Evolutionary conservation across 2,888 invertebrate genomes (phyloP), one percentile per base, ranked within the genome.

Genomic region (Anarsia innoxiella): DNA sequence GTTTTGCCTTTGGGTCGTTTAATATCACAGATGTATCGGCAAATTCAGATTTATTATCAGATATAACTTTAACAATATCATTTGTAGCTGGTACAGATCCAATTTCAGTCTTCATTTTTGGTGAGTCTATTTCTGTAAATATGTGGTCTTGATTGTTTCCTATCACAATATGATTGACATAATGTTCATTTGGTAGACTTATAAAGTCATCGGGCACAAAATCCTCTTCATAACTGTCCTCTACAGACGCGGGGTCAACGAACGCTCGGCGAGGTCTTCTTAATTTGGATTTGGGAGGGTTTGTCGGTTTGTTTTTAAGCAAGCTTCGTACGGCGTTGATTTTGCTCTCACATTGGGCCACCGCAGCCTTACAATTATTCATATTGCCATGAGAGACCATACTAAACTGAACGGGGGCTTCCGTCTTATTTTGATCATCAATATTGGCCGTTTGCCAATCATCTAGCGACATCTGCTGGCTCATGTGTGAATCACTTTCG

Each of bases 171-270:
- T 55, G 74, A 40, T 77, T 59, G 16, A 76, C 48, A 35, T 48
- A 57, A 1, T 60, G 48, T 4, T 66, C 53, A 33, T 63, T 63
- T 0, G 70, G 48, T 10, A 71, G 46, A n/a, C 44, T 56, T 25
- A 64, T 56, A 43, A 74, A 67, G 51, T 75, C 72, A 46, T 82
- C 79, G 0, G 69, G 60, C 0, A 64, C 48, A 31, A 78, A 70
- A 3, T 79, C 78, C 62, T 80, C 80, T 59, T 75, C 76, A 43
- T 71, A 79, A 25, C 52, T 52, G 11, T 82, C 78, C 45, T 72
- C 70, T 0, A 72, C 57, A 0, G 68, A 67, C 15, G 56, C 48
- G 0, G 71, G 48, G 31, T 80, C 74, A n/a, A 73, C 61, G 44
- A 74, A 74, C 2, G 57, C 56, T 10, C 67, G 48, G 38, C 59